These are phyloP conservation scores for Baryphthengus martii DNA, from an alignment of 2,113 vertebrate species.

Conservation along the genomic window DNA sequence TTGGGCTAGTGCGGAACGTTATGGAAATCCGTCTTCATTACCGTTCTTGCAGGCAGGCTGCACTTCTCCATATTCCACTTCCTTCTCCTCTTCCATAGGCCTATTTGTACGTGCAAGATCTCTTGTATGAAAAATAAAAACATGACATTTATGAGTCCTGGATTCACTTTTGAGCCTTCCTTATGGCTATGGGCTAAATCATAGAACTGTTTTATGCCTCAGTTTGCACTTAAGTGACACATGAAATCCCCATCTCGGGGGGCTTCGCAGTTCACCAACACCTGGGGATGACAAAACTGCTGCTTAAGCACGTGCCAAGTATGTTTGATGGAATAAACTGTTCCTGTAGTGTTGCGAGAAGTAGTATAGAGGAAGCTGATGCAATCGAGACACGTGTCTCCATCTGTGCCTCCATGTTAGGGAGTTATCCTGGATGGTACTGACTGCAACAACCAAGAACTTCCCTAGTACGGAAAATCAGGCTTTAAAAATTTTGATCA, in stretches of 20 bases:
- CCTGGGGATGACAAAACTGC: neutral
- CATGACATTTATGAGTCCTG: neutral
- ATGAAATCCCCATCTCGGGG: neutral
- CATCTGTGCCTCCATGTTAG: neutral
- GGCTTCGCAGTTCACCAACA: neutral
- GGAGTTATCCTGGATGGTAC: neutral
- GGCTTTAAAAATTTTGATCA: neutral
- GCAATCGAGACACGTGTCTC: neutral
- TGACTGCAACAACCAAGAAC: neutral
- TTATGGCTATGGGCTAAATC: neutral
- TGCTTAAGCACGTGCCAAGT: neutral
- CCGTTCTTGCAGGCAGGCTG: neutral
- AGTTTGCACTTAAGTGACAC: neutral
- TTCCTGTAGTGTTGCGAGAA: neutral
- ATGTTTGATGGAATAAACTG: neutral
- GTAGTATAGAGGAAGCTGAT: neutral
- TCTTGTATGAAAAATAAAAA: neutral
- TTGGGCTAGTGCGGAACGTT: neutral
- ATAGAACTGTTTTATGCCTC: neutral
- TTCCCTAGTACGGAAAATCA: neutral
- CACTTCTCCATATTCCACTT: neutral
- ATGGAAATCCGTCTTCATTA: neutral
- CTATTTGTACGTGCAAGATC: neutral
- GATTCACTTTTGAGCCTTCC: neutral
- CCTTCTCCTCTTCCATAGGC: neutral